Evolutionary conservation across 2,113 vertebrate genomes (phyloP).

Genomic region (Antechinus stuartii): DNA sequence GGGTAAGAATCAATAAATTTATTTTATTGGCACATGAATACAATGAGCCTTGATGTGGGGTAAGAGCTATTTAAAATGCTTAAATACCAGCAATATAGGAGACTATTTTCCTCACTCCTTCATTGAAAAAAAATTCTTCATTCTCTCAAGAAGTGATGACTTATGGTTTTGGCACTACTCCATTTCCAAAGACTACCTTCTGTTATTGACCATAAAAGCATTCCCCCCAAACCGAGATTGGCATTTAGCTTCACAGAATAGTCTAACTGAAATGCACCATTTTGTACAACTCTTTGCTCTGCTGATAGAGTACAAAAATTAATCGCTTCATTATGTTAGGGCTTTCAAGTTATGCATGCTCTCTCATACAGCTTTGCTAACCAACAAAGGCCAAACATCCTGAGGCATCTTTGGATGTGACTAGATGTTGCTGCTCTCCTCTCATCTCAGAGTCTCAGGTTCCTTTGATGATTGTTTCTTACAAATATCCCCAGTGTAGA

Average conservation of each 20-base stretch:
- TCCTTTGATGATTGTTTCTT: neutral
- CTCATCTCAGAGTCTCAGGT: neutral
- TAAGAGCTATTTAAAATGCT: conserved; percentile 48
- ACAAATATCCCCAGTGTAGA: neutral
- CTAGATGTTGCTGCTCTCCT: neutral
- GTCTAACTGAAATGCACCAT: neutral
- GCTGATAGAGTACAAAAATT: neutral
- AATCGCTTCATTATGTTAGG: neutral
- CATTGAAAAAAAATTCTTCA: conserved; percentile 23
- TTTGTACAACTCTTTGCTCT: conserved; percentile 14
- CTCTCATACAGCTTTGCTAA: neutral
- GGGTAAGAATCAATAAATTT: neutral
- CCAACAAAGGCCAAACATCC: conserved; percentile 23
- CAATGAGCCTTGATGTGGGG: conserved; percentile 14
- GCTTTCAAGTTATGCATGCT: neutral
- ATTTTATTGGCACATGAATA: neutral
- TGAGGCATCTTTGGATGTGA: neutral
- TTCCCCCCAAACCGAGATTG: neutral
- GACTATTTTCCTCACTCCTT: neutral
- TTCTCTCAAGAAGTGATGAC: conserved; percentile 22
- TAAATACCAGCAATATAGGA: conserved; percentile 2
- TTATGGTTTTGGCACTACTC: neutral
- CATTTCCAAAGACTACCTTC: conserved; percentile 30
- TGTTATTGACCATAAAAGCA: neutral
- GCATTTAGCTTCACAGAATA: neutral